Evolutionary conservation across 2,888 invertebrate genomes (phyloP), one percentile per base, ranked within the genome.

Genomic region (Oxystoma pomonae): DNA sequence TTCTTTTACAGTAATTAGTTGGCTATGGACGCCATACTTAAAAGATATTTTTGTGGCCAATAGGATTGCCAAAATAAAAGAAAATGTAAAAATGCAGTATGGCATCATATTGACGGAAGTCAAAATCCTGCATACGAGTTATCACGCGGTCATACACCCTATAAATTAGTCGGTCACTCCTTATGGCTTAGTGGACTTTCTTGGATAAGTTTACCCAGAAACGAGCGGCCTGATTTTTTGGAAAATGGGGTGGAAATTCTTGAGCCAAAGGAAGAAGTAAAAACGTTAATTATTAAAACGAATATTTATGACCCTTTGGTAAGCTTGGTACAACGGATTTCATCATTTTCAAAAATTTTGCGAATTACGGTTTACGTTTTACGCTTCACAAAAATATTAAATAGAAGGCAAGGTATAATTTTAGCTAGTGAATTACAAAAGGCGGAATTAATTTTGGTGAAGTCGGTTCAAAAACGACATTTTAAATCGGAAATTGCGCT

Each of bases 21-120:
- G 57, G 57, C n/a, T 57, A 18, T 7, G n/a, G 7, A 16, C 57
- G 20, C 20, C 9, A 17, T 53, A 18, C n/a, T 53, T 53, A 17
- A 53, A 57, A 57, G 57, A 57, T 12, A 57, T 57, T 57, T 57
- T 57, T 21, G 57, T 57, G 18, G 57, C 57, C 9, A 57, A 57
- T 57, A 7, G 57, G 18, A 18, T 57, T 7, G 20, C 20, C 5
- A 3, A 57, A 20, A 57, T 57, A 20, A 57, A 57, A n/a, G 57
- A 57, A 35, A 35, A 20, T 53, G 53, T 18, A 17, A n/a, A n/a
- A 59, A 53, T 53, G 18, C 18, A n/a, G 5, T 53, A n/a, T 57
- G 57, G 20, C 57, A 18, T 16, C 57, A 57, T n/a, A 57, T 57
- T n/a, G 57, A 57, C 3, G 57, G 57, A 7, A 9, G 3, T 16